These are phyloP conservation scores for Dipus sagitta DNA, from an alignment of 2,797 vertebrate species.

Conservation along the genomic window DNA sequence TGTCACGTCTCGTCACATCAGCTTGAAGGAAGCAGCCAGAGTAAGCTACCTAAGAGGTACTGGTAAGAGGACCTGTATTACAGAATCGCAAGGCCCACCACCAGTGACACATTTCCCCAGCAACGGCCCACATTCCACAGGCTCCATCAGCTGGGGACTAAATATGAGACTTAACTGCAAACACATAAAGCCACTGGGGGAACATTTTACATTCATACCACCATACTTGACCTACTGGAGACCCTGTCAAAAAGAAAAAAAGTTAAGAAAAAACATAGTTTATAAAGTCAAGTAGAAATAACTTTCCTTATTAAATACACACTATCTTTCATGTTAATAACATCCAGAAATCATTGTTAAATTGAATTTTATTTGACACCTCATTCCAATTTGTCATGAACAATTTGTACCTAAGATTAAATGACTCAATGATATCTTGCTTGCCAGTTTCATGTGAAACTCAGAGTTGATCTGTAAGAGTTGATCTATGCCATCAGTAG, in stretches of 20 bases:
- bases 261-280: not conserved
- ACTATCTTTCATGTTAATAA: constrained; percentile 3
- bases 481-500: not conserved
- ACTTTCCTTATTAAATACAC: not conserved
- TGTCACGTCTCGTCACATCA: too few relatives aligned
- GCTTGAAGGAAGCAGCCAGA: too few relatives aligned
- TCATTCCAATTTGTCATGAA: constrained; percentile 8
- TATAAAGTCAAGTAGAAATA: constrained; percentile 14
- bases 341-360: constrained; percentile 57
- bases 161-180: not conserved
- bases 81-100: too few relatives aligned
- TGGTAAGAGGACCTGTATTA: too few relatives aligned
- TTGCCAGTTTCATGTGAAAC: not conserved
- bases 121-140: not conserved
- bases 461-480: not conserved
- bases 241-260: too few relatives aligned
- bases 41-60: too few relatives aligned
- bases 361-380: constrained; percentile 49
- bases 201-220: not conserved
- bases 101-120: not conserved
- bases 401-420: constrained; percentile 41
- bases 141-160: not conserved
- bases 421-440: constrained; percentile 49
- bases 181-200: not conserved
- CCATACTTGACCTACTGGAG: too few relatives aligned